Conservation (phyloP, 2,888 invertebrate genomes). For the Dolichomitus sp. region DNA sequence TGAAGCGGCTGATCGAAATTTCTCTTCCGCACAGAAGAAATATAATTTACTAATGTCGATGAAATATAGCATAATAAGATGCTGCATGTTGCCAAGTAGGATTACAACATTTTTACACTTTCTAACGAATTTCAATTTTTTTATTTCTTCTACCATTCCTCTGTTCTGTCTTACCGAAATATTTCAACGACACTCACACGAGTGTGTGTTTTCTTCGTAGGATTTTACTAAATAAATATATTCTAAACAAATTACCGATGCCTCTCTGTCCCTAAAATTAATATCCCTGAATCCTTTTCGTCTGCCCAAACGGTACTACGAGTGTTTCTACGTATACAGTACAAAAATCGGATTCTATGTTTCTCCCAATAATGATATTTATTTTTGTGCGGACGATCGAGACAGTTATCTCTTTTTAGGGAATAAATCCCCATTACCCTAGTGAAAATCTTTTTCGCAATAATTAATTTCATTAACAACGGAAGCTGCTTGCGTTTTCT, state of each 20-base stretch:
- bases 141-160: constrained; percentile 6
- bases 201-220: constrained; percentile 6
- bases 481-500: no score
- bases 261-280: neutral
- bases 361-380: neutral
- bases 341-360: neutral
- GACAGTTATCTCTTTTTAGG: neutral
- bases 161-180: constrained; percentile 4
- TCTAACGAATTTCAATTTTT: constrained; percentile 36
- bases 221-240: constrained; percentile 51
- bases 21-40: constrained; percentile 8
- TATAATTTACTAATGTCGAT: constrained; percentile 13
- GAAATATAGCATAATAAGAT: neutral
- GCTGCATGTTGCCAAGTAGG: constrained; percentile 51
- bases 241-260: constrained; percentile 12
- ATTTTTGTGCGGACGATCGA: neutral
- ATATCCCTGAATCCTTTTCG: neutral
- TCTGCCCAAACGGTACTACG: neutral
- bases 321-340: neutral
- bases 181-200: constrained; percentile 11
- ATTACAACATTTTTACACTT: constrained; percentile 49
- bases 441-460: no score
- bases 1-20: constrained; percentile 41
- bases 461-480: no score
- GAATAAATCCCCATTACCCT: no score